Base-by-base conservation (phyloP, 2,797 vertebrate species). In the Diceros bicornis region DNA sequence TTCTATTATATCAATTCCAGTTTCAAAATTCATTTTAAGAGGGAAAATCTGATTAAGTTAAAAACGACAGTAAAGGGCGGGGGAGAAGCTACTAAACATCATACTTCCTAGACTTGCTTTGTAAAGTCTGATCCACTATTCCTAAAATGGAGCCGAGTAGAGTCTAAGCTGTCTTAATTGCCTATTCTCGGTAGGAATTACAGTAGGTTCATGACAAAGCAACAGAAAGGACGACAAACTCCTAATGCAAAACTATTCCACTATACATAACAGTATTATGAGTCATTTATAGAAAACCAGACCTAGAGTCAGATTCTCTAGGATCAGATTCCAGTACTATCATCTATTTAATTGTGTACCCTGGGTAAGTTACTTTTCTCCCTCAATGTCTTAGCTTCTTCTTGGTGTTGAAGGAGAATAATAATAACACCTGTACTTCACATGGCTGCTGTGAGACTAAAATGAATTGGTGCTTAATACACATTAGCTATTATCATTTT, bases 21-120 rank as follows among this genome's bases (percentile, higher is more conserved):
- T 75, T 92, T 87, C 75, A 97, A 97, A 96, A 78, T 61, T 74
- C 59, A 95, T 79, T 94, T 93, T 81, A 84, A 90, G 68, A 17
- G 16, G 47, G 32, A 47, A 96, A 96, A 83, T 7, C 44, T 94
- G 57, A 78, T 88, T 47, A 81, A 59, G 25, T 79, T 91, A 83
- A 96, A 89, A 37, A 89, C 18, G 59, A 69, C 23, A 59, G 20
- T 17, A 74, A 83, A 77, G 6, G 29, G 92, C 69, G 29, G 12
- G 16, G 18, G 6, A 93, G 66, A 44, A 92, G 10, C 44, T 93
- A 90, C 17, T 50, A 64, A 91, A 91, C 44, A 79, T 21, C 18
- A n/a, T 18, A 62, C 25, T 87, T 64, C 61, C 50, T 62, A 94
- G 64, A 52, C 52, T 77, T 72, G 47, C 18, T 83, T 50, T 94